These are phyloP conservation scores for Rhea americana DNA, from an alignment of 2,113 vertebrate genomes.

Conservation along the genomic window DNA sequence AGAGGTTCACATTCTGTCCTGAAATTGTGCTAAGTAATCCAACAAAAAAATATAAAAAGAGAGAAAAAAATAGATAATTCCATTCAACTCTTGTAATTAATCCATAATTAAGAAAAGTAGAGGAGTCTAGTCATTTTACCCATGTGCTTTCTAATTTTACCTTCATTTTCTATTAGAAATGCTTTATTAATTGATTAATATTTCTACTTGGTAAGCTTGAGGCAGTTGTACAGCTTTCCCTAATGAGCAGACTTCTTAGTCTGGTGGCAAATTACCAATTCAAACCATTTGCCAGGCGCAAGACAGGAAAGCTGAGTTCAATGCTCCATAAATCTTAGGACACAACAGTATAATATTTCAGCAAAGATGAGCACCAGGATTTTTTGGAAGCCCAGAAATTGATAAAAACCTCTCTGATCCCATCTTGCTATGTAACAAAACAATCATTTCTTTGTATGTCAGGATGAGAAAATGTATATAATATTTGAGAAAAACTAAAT, in stretches of 20 bases:
- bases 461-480: neutral
- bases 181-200: neutral
- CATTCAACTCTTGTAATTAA: neutral
- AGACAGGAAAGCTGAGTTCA: constrained; percentile 20
- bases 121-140: neutral
- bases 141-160: neutral
- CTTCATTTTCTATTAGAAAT: constrained; percentile 5
- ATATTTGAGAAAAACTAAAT: neutral
- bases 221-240: neutral
- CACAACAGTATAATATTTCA: constrained; percentile 39
- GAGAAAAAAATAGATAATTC: neutral
- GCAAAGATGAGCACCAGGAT: neutral
- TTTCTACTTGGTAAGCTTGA: neutral
- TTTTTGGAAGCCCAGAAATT: neutral
- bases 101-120: neutral
- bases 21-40: neutral
- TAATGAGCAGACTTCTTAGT: constrained; percentile 5
- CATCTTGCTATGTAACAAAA: neutral
- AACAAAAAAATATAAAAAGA: neutral
- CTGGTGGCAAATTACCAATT: constrained; percentile 1
- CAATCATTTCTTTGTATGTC: neutral
- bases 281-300: constrained; percentile 6
- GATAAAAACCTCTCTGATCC: neutral
- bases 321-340: neutral
- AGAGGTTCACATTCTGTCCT: neutral